phyloP scores from a whole-genome alignment of 2,113 vertebrate species.

The Galemys pyrenaicus region DNA sequence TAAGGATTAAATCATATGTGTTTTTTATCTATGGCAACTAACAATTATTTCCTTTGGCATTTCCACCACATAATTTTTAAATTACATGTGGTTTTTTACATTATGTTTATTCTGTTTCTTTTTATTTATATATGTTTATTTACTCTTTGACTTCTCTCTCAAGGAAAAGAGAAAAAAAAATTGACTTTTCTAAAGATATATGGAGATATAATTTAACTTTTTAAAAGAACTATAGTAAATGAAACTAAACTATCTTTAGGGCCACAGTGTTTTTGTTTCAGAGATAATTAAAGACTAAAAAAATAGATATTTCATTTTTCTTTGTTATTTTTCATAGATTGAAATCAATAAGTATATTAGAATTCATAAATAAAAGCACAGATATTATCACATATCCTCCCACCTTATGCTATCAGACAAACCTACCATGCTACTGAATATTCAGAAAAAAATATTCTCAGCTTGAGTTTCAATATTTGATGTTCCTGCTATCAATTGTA shows the following conservation, averaged over 20 bases:
- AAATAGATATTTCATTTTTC: background rate
- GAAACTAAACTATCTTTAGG: background rate
- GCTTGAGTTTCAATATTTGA: background rate
- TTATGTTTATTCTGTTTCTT: background rate
- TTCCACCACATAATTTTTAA: background rate
- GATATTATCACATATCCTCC: background rate
- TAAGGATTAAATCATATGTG: background rate
- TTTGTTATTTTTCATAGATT: background rate
- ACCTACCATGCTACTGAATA: background rate
- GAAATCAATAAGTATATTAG: slow-evolving; percentile 3
- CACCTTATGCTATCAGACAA: background rate
- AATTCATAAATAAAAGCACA: background rate
- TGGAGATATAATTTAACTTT: background rate
- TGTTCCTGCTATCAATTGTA: background rate
- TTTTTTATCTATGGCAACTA: background rate
- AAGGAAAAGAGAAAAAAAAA: background rate
- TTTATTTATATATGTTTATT: background rate
- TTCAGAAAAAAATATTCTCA: background rate
- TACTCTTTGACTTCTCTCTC: background rate
- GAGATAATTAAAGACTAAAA: background rate
- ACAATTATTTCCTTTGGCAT: background rate
- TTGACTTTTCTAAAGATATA: background rate
- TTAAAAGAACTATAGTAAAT: background rate
- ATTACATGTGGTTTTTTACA: background rate
- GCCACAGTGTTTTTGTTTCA: background rate